Conservation (phyloP, 2,888 invertebrate genomes). For the Oeneis ivallda region DNA sequence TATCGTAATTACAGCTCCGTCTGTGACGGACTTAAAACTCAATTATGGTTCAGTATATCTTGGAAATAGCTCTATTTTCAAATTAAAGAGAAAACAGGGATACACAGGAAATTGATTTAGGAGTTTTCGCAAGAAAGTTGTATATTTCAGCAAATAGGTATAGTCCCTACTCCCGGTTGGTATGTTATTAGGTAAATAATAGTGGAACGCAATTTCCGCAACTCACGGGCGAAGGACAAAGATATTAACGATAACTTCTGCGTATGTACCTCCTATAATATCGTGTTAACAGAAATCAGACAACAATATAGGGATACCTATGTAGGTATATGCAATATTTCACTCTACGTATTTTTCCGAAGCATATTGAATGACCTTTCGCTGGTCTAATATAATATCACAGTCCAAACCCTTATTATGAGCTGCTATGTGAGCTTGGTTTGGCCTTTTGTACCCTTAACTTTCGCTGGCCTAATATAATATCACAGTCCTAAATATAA, state of each 20-base stretch:
- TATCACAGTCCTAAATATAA: too few relatives aligned
- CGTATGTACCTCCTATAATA: background rate
- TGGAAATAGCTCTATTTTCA: background rate
- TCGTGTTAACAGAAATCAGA: background rate
- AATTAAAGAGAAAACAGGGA: constrained; percentile 11
- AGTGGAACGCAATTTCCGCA: constrained; percentile 20
- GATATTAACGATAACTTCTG: background rate
- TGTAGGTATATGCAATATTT: too few relatives aligned
- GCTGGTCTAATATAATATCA: too few relatives aligned
- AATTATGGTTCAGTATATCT: background rate
- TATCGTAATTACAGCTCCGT: too few relatives aligned
- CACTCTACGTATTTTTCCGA: too few relatives aligned
- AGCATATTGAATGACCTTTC: too few relatives aligned
- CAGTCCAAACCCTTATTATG: too few relatives aligned
- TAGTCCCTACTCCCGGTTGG: background rate
- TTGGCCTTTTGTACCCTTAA: too few relatives aligned
- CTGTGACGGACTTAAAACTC: too few relatives aligned
- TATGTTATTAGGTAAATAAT: background rate
- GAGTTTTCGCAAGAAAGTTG: constrained; percentile 18
- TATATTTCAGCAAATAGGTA: constrained; percentile 6
- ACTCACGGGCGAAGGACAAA: constrained; percentile 18
- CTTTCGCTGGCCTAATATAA: too few relatives aligned
- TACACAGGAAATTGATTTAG: constrained; percentile 34
- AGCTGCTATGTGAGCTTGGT: too few relatives aligned
- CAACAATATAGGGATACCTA: background rate